Evolutionary conservation across 53 echinoderm and acorn worm species (phyloP).

Genomic region (Luidia sarsii): DNA sequence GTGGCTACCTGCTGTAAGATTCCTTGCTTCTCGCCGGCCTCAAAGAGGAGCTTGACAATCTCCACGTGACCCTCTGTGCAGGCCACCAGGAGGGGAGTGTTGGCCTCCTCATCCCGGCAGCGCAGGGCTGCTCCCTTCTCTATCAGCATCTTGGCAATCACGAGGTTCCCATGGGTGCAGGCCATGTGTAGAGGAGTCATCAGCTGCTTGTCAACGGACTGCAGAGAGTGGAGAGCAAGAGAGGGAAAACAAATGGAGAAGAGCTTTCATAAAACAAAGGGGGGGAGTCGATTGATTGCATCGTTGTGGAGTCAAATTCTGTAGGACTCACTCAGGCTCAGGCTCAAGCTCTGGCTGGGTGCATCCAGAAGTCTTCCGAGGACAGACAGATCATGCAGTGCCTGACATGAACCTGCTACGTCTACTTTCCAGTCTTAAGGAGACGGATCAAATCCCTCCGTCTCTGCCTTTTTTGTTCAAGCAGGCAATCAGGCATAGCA

Average conservation of each 20-base stretch:
- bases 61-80: constrained; percentile 79
- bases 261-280: no score
- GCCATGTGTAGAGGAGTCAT: constrained; percentile 93
- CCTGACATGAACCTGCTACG: no score
- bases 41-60: constrained; percentile 81
- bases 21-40: constrained; percentile 72
- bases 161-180: constrained; percentile 86
- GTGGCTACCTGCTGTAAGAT: constrained; percentile 79
- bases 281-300: no score
- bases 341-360: no score
- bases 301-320: no score
- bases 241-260: neutral
- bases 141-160: constrained; percentile 78
- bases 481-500: no score
- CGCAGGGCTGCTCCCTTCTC: constrained; percentile 65
- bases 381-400: no score
- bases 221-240: neutral
- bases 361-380: no score
- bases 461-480: no score
- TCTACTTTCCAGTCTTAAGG: no score
- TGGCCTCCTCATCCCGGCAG: constrained; percentile 77
- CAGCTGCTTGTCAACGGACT: constrained; percentile 88
- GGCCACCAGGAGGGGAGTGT: constrained; percentile 81
- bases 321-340: no score
- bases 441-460: no score